These are phyloP conservation scores for Phainopepla nitens DNA, from an alignment of 2,113 vertebrate genomes.

Conservation along the genomic window DNA sequence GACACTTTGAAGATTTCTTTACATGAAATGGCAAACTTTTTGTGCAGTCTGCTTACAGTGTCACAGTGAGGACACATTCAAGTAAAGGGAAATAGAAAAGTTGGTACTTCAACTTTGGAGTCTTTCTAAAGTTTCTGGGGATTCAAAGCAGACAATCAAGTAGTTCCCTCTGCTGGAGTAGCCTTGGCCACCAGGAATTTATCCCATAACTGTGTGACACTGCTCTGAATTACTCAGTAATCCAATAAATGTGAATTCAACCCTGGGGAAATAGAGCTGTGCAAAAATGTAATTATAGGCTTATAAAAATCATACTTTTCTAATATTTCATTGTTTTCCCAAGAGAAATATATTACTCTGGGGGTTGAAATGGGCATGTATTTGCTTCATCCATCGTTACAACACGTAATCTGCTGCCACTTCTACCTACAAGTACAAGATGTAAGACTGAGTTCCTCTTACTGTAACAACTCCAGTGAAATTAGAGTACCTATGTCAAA, in stretches of 20 bases:
- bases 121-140: background rate
- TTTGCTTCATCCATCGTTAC: background rate
- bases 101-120: background rate
- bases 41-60: background rate
- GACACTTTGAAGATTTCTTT: background rate
- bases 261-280: conserved; percentile 3
- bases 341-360: background rate
- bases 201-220: background rate
- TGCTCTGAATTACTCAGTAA: background rate
- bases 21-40: background rate
- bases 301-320: conserved; percentile 28
- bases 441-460: background rate
- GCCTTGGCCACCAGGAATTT: background rate
- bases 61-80: background rate
- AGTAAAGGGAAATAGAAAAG: background rate
- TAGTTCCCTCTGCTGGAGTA: background rate
- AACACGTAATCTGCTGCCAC: background rate
- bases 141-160: background rate
- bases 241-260: conserved; percentile 7
- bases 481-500: background rate
- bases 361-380: background rate
- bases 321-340: background rate
- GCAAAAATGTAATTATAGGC: conserved; percentile 33
- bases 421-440: background rate
- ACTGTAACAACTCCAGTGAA: background rate